Evolutionary conservation across 2,113 vertebrate species (phyloP), one percentile per base, ranked within the genome.

Genomic region (Steatornis caripensis): DNA sequence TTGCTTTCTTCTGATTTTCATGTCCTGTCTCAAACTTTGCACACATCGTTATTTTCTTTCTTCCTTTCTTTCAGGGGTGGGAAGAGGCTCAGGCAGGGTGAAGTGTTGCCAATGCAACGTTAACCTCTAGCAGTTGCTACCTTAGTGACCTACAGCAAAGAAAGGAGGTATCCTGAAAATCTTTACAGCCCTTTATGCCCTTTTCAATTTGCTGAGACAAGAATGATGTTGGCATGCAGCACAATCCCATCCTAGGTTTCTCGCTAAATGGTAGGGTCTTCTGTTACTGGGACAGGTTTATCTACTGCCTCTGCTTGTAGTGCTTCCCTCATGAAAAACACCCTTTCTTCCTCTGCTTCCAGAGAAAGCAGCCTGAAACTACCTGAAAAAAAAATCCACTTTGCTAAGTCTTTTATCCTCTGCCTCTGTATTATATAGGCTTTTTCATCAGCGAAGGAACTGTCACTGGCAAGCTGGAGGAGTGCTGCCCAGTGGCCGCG

Each of bases 201-300:
- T 93, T 97, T 97, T 97, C 92, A 97, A 89, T 96, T 92, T 92
- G 69, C 87, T 58, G 87, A 92, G 95, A 94, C 66, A 96, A 94
- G 78, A 96, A 81, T 89, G 91, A 95, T 96, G 80, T 45, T 87
- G 77, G 53, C 82, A 91, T 69, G 60, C 55, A 92, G 79, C 41
- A 92, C 26, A 93, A 62, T 21, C 29, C 87, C 36, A 11, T 93
- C 71, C 51, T 83, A 51, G 53, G 48, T 27, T 84, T 72, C 89
- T 64, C 81, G 84, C 55, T 94, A 94, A 83, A 93, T 93, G 62
- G 80, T 66, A 70, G 51, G 51, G 60, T 72, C 77, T 89, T 95
- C 92, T 87, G 70, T 93, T 97, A 90, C 51, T 55, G 30, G 80
- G 91, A 93, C 89, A 95, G 84, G 92, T 96, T 93, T 95, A 96